phyloP scores from a whole-genome alignment of 2,797 vertebrate genomes.

The Gymnodraco acuticeps region DNA sequence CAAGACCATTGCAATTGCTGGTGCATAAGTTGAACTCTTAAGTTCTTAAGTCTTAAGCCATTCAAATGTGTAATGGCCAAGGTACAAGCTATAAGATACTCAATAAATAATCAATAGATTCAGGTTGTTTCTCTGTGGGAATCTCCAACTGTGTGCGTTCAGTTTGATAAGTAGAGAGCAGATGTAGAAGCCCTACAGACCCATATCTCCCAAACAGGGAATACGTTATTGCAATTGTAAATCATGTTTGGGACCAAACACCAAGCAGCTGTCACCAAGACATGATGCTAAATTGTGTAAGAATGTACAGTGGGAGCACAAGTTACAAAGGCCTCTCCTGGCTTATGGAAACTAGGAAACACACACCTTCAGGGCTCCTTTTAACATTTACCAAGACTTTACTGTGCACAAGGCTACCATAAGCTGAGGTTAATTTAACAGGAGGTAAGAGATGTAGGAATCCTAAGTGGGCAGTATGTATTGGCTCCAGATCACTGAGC shows the following conservation, averaged over 20 bases:
- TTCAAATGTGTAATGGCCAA: too few species aligned
- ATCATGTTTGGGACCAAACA: not conserved
- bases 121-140: too few species aligned
- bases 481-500: constrained; percentile 12
- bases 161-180: too few species aligned
- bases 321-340: not conserved
- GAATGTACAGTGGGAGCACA: not conserved
- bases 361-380: not conserved
- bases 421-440: not conserved
- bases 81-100: too few species aligned
- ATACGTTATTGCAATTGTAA: not conserved
- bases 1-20: too few species aligned
- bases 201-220: constrained; percentile 1
- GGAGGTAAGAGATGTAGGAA: constrained; percentile 14
- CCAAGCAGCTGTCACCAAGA: not conserved
- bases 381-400: constrained; percentile 2
- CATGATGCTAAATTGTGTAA: not conserved
- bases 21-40: too few species aligned
- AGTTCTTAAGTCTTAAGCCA: too few species aligned
- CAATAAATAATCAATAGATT: too few species aligned
- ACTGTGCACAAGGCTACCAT: constrained; percentile 9
- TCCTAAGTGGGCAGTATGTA: not conserved
- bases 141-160: too few species aligned
- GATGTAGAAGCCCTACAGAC: not conserved
- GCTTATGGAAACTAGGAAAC: not conserved